Evolutionary conservation across 2,113 vertebrate genomes (phyloP).

Genomic region (Perccottus glenii): DNA sequence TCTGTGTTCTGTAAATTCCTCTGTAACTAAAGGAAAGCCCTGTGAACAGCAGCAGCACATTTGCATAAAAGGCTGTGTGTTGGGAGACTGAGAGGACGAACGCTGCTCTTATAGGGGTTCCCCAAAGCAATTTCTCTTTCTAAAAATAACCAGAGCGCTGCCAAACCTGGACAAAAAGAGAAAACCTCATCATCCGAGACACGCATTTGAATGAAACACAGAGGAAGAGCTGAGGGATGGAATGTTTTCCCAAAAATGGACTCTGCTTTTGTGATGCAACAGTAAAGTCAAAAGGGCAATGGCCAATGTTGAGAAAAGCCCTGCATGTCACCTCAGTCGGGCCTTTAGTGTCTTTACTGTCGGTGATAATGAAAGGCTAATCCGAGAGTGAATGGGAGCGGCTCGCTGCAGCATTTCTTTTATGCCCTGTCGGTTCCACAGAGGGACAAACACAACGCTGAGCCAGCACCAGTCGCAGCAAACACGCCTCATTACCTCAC

Average conservation of each 20-base stretch:
- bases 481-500: constrained; percentile 62
- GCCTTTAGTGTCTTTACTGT: constrained; percentile 13
- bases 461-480: constrained; percentile 71
- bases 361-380: constrained; percentile 70
- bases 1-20: neutral
- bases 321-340: constrained; percentile 9
- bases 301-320: neutral
- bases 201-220: constrained; percentile 19
- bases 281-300: neutral
- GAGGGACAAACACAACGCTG: constrained; percentile 72
- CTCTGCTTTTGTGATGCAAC: too few relatives aligned
- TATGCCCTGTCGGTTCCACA: constrained; percentile 72
- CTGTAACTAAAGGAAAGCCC: neutral
- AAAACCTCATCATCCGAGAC: constrained; percentile 10
- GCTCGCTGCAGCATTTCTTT: constrained; percentile 76
- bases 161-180: constrained; percentile 31
- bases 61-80: neutral
- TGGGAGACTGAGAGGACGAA: constrained; percentile 20
- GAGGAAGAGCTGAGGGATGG: neutral
- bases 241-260: too few relatives aligned
- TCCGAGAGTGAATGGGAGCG: constrained; percentile 79
- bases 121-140: constrained; percentile 53
- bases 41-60: neutral
- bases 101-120: constrained; percentile 52
- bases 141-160: constrained; percentile 59